phyloP scores from a whole-genome alignment of 2,888 invertebrate genomes.

The Nasonovia ribisnigri region DNA sequence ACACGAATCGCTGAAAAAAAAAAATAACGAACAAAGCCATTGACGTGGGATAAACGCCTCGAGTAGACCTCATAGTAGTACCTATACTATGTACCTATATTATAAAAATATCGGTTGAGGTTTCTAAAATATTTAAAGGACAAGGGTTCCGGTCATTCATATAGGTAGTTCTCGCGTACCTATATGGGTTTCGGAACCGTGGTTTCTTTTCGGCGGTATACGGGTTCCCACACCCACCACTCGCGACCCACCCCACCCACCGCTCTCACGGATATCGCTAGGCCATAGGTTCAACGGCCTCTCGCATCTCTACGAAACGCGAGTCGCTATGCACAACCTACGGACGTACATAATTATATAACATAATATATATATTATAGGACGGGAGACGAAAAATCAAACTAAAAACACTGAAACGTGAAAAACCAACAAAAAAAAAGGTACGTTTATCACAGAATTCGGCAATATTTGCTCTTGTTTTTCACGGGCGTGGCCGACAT shows the following conservation, averaged over 20 bases:
- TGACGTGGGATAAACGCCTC: not conserved
- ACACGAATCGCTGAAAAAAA: not conserved
- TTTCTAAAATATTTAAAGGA: not conserved
- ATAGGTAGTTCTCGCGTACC: too few species aligned
- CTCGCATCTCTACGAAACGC: not conserved
- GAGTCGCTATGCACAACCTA: not conserved
- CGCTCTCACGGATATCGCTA: too few species aligned
- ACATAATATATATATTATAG: not conserved
- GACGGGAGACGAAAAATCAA: not conserved
- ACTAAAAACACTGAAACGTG: not conserved
- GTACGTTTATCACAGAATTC: constrained; percentile 53
- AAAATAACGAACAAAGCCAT: not conserved
- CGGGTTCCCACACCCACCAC: too few species aligned
- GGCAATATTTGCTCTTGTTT: constrained; percentile 63
- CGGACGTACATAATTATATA: not conserved
- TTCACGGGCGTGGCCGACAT: constrained; percentile 44
- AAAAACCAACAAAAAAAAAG: not conserved
- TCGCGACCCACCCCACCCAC: too few species aligned
- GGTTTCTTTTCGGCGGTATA: too few species aligned
- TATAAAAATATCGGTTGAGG: not conserved
- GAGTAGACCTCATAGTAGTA: too few species aligned
- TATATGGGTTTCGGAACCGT: too few species aligned
- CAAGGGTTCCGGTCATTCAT: not conserved
- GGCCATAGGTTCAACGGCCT: too few species aligned
- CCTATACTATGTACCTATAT: too few species aligned